These are phyloP conservation scores for Dermatemys mawii DNA, from an alignment of 2,113 vertebrate genomes.

Conservation along the genomic window DNA sequence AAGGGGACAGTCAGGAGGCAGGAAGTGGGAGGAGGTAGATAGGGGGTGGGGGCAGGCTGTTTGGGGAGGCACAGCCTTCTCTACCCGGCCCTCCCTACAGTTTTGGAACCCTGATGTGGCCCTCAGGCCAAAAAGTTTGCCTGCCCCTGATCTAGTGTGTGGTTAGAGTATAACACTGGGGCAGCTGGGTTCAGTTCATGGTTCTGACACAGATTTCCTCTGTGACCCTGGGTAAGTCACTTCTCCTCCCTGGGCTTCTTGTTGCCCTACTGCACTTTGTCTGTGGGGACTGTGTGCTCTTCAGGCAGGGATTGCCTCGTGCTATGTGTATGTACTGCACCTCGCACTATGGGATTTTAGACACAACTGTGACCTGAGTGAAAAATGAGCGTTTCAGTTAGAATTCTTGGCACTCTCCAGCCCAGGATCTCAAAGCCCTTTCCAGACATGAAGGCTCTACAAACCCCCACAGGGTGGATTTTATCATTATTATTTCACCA, in stretches of 20 bases:
- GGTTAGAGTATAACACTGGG: accelerated
- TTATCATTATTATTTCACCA: neutral
- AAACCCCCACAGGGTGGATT: accelerated
- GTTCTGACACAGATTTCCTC: neutral
- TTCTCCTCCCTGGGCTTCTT: neutral
- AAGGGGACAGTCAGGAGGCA: no score
- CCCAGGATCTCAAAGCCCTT: accelerated
- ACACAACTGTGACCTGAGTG: accelerated
- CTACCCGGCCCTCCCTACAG: no score
- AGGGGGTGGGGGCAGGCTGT: no score
- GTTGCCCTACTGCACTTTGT: neutral
- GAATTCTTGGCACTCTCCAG: accelerated
- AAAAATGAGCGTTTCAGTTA: accelerated
- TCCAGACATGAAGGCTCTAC: neutral
- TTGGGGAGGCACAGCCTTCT: no score
- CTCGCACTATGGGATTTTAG: accelerated
- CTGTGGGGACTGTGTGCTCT: neutral
- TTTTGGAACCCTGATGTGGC: no score
- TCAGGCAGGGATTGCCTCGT: accelerated
- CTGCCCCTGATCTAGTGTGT: neutral
- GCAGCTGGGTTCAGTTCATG: neutral
- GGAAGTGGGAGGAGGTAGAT: no score
- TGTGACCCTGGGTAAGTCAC: neutral
- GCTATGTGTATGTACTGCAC: accelerated
- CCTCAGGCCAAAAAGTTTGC: no score